Evolutionary conservation across 2,113 vertebrate species (phyloP).

Genomic region (Lycaon pictus): DNA sequence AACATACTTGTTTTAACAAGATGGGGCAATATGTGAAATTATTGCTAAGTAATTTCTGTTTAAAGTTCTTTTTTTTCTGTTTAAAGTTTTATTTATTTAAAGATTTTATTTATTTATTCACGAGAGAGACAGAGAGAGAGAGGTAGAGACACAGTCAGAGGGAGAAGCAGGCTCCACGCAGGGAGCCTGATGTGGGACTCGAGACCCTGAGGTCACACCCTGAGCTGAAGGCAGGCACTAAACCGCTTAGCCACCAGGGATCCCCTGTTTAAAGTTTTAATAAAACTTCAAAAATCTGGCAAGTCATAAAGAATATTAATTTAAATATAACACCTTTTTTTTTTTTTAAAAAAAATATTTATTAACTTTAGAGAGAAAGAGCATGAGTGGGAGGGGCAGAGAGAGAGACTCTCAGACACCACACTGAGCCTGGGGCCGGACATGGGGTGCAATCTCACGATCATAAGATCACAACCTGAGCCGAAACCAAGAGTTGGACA

Average conservation of each 20-base stretch:
- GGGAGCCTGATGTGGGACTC: background rate
- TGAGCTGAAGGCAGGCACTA: background rate
- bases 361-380: background rate
- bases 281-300: background rate
- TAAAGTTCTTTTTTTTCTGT: no score
- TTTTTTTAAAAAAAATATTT: background rate
- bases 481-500: background rate
- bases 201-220: background rate
- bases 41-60: background rate
- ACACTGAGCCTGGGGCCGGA: rapidly evolving
- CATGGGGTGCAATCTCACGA: background rate
- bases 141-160: no score
- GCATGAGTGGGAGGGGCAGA: background rate
- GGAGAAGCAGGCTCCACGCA: background rate
- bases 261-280: background rate
- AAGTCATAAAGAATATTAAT: background rate
- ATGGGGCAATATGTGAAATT: background rate
- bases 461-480: background rate
- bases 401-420: background rate
- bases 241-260: background rate
- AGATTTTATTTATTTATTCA: background rate
- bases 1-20: background rate
- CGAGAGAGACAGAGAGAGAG: background rate
- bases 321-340: background rate
- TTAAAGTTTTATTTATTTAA: background rate